Conservation (phyloP, 2,113 vertebrate species). For the Forbesichthys papilliferus region DNA sequence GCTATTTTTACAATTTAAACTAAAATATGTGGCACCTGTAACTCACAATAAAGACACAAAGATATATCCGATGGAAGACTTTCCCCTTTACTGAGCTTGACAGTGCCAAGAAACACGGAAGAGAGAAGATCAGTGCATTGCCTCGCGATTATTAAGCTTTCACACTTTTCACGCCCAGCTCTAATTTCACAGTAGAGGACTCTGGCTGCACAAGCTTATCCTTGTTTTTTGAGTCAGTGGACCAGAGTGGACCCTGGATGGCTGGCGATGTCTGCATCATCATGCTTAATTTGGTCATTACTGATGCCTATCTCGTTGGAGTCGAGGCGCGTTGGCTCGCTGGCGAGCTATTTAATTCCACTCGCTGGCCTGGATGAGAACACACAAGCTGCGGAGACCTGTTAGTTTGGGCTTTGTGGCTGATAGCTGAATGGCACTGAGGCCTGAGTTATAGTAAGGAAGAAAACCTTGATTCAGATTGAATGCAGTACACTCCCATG, state of each 20-base stretch:
- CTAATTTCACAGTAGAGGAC: slow-evolving; percentile 59
- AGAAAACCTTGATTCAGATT: slow-evolving; percentile 3
- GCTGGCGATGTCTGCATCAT: slow-evolving; percentile 43
- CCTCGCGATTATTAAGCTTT: slow-evolving; percentile 67
- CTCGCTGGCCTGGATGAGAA: slow-evolving; percentile 67
- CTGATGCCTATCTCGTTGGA: slow-evolving; percentile 53
- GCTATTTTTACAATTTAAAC: slow-evolving; percentile 19
- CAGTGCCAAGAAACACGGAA: slow-evolving; percentile 31
- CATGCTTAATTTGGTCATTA: slow-evolving; percentile 67
- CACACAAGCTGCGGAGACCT: slow-evolving; percentile 48
- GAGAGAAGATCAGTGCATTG: slow-evolving; percentile 46
- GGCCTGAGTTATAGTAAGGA: background rate
- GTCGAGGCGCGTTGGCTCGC: slow-evolving; percentile 36
- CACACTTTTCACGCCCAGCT: slow-evolving; percentile 67
- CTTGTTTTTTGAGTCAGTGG: slow-evolving; percentile 57
- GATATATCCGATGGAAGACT: slow-evolving; percentile 40
- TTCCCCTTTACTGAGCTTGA: slow-evolving; percentile 57
- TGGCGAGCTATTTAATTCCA: slow-evolving; percentile 68
- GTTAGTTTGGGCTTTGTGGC: slow-evolving; percentile 30
- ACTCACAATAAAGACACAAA: slow-evolving; percentile 45
- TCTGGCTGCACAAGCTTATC: slow-evolving; percentile 39
- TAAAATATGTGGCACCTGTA: slow-evolving; percentile 33
- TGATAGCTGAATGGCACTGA: slow-evolving; percentile 27
- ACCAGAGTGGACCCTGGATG: slow-evolving; percentile 55
- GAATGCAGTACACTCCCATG: slow-evolving; percentile 6